Percentiles rank a stretch among this genome's conserved stretches.
Conservation (phyloP, 2,797 vertebrate species). For the Malurus splendens region DNA sequence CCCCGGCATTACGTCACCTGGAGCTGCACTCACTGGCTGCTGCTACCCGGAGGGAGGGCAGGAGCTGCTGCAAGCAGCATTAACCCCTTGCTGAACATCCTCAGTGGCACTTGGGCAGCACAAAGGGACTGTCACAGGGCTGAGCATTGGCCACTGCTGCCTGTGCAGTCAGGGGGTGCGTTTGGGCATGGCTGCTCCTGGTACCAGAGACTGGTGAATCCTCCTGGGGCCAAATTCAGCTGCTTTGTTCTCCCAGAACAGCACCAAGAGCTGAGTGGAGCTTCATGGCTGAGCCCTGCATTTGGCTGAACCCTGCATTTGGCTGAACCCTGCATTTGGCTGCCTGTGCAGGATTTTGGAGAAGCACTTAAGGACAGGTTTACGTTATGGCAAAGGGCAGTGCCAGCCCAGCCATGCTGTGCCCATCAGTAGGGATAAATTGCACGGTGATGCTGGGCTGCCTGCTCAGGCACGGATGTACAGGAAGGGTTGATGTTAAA, state of each 20-base stretch:
- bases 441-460: fast-evolving
- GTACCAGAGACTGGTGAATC: not conserved
- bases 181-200: not conserved
- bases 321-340: no score
- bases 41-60: conserved; percentile 29
- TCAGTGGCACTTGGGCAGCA: not conserved
- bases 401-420: not conserved
- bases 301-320: not conserved
- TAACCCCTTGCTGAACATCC: conserved; percentile 33
- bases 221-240: not conserved
- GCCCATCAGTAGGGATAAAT: not conserved
- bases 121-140: not conserved
- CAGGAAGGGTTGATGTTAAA: fast-evolving
- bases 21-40: conserved; percentile 45
- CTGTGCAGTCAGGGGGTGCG: fast-evolving
- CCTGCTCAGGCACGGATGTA: fast-evolving
- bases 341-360: not conserved
- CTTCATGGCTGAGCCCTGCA: not conserved
- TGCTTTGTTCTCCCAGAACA: not conserved
- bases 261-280: not conserved
- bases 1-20: conserved; percentile 28
- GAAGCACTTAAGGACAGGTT: not conserved
- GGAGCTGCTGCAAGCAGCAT: conserved; percentile 24
- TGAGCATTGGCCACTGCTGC: fast-evolving
- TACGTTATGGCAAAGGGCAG: not conserved